Evolutionary conservation across 2,797 vertebrate genomes (phyloP), one percentile per base, ranked within the genome.

Genomic region (Chaunax sp.): DNA sequence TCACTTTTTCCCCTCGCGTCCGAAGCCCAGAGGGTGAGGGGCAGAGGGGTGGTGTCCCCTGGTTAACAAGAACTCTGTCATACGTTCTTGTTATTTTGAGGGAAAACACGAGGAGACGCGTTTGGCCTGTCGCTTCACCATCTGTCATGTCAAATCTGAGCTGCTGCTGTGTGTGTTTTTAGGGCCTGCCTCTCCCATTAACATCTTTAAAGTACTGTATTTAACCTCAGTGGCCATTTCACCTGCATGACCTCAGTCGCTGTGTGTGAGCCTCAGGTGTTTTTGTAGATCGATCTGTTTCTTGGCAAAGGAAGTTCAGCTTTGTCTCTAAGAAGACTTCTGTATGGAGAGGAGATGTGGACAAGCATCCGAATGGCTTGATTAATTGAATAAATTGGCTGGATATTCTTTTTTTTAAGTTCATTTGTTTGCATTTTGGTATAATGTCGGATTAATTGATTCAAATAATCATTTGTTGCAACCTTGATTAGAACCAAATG

Each of bases 1-100:
- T 87, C 83, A 88, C 47, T 78, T 56, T 86, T 84, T 86, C 80
- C 67, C 77, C 18, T 79, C 56, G 0, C 18, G 53, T 40, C 64
- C 58, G 65, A 11, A n/a, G 53, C 23, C 28, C 45, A 14, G 60
- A 22, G 69, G 62, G 28, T 64, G 78, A 53, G 26, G 50, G 40
- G 59, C 41, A 35, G 50, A 43, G 35, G 55, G 71, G 63, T 20
- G 60, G 38, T 3, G 6, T 64, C 25, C 60, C n/a, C 6, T 6
- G 1, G 22, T 19, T 23, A 1, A 68, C 68, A 25, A 49, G 7
- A 0, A 51, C 12, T 54, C 72, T 64, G 65, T 72, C 67, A 59
- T 50, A 45, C 4, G 3, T 49, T 75, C 30, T n/a, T 45, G 40
- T 68, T 57, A 16, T 72, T 77, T 47, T 56, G 16, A 44, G 6